Conservation (phyloP, 2,888 invertebrate genomes). For the Amiota minor region DNA sequence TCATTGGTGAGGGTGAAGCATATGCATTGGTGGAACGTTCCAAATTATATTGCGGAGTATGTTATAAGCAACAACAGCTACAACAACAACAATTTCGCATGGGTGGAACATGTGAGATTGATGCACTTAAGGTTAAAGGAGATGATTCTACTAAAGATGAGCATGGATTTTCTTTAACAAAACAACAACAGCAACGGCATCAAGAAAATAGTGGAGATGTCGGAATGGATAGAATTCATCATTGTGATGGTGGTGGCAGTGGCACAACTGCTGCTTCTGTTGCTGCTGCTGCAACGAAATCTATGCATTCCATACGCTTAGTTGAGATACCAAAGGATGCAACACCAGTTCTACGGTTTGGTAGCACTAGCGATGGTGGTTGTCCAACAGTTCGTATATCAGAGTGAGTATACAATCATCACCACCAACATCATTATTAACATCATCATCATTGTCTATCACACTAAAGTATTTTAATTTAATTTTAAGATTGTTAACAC, state of each 20-base stretch:
- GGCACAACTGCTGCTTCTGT: constrained; percentile 32
- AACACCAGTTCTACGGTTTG: constrained; percentile 78
- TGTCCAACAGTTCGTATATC: constrained; percentile 81
- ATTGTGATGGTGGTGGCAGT: constrained; percentile 50
- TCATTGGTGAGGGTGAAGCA: constrained; percentile 93
- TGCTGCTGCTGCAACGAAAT: constrained; percentile 65
- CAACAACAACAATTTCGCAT: background rate
- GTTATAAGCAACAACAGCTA: constrained; percentile 78
- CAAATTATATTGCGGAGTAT: constrained; percentile 87
- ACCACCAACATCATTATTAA: too few species aligned
- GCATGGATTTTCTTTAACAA: too few species aligned
- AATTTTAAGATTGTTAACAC: too few species aligned
- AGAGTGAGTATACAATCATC: constrained; percentile 74
- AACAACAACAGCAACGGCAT: constrained; percentile 52
- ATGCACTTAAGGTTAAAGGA: background rate
- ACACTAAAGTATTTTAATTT: too few species aligned
- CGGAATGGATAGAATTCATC: constrained; percentile 16
- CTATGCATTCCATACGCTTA: constrained; percentile 87
- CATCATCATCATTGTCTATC: too few species aligned
- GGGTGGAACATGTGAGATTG: background rate
- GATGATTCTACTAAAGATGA: background rate
- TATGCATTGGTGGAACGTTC: constrained; percentile 94
- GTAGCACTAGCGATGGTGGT: constrained; percentile 61
- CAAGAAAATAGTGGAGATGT: constrained; percentile 63
- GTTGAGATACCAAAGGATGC: constrained; percentile 82